Percentiles rank a stretch among this genome's conserved stretches.
Conservation (phyloP, 2,888 invertebrate species). For the Drosophila merina region DNA sequence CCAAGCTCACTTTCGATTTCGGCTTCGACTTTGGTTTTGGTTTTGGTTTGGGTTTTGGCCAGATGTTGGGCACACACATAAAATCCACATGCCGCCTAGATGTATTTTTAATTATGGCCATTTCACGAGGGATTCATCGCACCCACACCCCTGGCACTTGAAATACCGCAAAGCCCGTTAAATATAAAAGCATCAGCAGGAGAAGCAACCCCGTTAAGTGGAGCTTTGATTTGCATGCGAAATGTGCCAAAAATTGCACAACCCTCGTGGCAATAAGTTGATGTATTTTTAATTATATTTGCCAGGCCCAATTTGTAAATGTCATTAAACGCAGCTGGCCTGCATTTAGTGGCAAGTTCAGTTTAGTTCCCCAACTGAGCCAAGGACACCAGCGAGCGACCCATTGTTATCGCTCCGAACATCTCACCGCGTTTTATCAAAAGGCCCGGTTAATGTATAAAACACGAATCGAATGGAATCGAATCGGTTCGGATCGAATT, state of each 20-base stretch:
- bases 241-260: conserved; percentile 52
- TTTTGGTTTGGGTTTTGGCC: conserved; percentile 49
- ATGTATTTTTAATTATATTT: conserved; percentile 68
- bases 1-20: conserved; percentile 56
- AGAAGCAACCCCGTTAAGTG: conserved; percentile 44
- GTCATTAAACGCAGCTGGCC: conserved; percentile 51
- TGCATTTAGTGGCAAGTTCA: conserved; percentile 38
- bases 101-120: conserved; percentile 76
- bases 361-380: conserved; percentile 33
- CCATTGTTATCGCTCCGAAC: conserved; percentile 56
- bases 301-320: conserved; percentile 49
- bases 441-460: conserved; percentile 49
- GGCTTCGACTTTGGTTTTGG: conserved; percentile 49
- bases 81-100: conserved; percentile 67
- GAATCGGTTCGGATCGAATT: conserved; percentile 42
- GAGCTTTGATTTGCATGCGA: conserved; percentile 48
- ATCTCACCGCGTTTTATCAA: conserved; percentile 53
- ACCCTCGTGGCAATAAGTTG: conserved; percentile 47
- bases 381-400: conserved; percentile 50
- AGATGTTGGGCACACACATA: conserved; percentile 47
- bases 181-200: conserved; percentile 25
- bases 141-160: conserved; percentile 6
- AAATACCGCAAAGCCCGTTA: conserved; percentile 26
- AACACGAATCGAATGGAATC: conserved; percentile 48
- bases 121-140: conserved; percentile 48